phyloP scores from a whole-genome alignment of 1,140 invertebrate genomes.

The Oryctes rhinoceros region DNA sequence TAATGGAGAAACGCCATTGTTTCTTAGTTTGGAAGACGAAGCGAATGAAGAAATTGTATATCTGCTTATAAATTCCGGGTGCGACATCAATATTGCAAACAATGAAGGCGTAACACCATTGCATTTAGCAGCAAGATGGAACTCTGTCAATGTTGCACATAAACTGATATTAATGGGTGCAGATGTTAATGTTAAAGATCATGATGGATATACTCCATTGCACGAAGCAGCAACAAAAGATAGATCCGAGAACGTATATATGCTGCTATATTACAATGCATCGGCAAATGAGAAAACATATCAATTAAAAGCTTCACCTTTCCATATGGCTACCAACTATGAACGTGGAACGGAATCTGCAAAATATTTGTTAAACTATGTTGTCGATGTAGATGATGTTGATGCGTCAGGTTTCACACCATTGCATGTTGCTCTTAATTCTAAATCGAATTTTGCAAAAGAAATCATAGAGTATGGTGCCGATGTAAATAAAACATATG shows the following conservation, averaged over 20 bases:
- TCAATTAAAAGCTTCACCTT: neutral
- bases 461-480: neutral
- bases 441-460: slow-evolving; percentile 3
- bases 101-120: slow-evolving; percentile 36
- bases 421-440: slow-evolving; percentile 20
- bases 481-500: neutral
- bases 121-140: slow-evolving; percentile 30
- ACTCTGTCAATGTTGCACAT: neutral
- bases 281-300: slow-evolving; percentile 28
- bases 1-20: slow-evolving; percentile 17
- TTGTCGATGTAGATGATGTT: slow-evolving; percentile 21
- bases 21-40: slow-evolving; percentile 29
- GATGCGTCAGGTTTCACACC: neutral
- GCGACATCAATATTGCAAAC: slow-evolving; percentile 24
- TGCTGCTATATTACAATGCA: slow-evolving; percentile 33
- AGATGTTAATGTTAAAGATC: slow-evolving; percentile 33
- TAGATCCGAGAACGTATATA: neutral
- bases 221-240: slow-evolving; percentile 27
- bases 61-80: slow-evolving; percentile 6
- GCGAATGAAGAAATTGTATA: slow-evolving; percentile 6
- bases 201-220: slow-evolving; percentile 30
- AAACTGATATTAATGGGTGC: slow-evolving; percentile 16
- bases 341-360: neutral
- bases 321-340: slow-evolving; percentile 25
- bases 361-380: slow-evolving; percentile 22